Evolutionary conservation across 2,888 invertebrate genomes (phyloP).

Genomic region (Sminthurinus aureus): DNA sequence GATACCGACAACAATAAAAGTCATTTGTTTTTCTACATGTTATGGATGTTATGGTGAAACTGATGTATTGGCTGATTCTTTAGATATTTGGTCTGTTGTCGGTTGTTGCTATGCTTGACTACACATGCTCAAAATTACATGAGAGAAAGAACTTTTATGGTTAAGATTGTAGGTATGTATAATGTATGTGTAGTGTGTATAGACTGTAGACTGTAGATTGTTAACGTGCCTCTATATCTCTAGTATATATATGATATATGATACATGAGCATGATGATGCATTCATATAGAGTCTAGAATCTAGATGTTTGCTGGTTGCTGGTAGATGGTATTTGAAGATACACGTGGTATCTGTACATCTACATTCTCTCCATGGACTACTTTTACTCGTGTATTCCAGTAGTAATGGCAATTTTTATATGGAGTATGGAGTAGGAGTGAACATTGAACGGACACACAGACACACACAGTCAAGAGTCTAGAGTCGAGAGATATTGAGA

Average conservation of each 20-base stretch:
- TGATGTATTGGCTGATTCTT: too few species aligned
- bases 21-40: not conserved
- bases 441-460: not conserved
- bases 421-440: conserved; percentile 14
- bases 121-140: not conserved
- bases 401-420: not conserved
- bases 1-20: conserved; percentile 1
- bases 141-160: not conserved
- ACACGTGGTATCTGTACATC: too few species aligned
- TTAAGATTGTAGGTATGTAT: not conserved
- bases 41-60: too few species aligned
- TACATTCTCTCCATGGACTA: too few species aligned
- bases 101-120: not conserved
- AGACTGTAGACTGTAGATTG: too few species aligned
- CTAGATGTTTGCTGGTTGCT: too few species aligned
- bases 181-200: not conserved
- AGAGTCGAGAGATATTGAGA: not conserved
- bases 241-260: not conserved
- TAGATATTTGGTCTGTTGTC: not conserved
- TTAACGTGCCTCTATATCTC: not conserved
- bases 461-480: not conserved
- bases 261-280: too few species aligned
- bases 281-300: too few species aligned
- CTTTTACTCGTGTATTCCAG: too few species aligned
- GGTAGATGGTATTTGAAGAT: too few species aligned